Conservation (phyloP, 2,888 invertebrate genomes). For the Andrena trimmerana region DNA sequence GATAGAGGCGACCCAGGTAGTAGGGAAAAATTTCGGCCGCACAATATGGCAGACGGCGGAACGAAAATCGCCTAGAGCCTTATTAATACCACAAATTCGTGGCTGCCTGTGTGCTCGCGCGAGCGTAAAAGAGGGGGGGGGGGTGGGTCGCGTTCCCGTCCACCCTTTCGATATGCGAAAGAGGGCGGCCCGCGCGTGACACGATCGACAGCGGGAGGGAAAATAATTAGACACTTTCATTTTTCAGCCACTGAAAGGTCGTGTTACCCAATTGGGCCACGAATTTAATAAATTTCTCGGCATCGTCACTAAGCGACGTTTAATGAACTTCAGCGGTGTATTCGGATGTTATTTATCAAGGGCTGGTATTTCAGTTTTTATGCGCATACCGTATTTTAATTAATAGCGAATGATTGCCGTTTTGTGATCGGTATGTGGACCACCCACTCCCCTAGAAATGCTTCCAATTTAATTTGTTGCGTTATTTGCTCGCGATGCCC, state of each 20-base stretch:
- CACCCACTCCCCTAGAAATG: background rate
- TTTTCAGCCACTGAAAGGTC: conserved; percentile 34
- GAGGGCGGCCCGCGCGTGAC: conserved; percentile 19
- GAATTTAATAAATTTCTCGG: conserved; percentile 50
- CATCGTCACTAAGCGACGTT: conserved; percentile 32
- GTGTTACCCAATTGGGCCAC: conserved; percentile 27
- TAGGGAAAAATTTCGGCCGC: conserved; percentile 45
- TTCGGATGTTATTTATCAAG: conserved; percentile 26
- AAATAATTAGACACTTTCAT: conserved; percentile 61
- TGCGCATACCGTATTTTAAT: conserved; percentile 26
- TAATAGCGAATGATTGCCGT: conserved; percentile 17
- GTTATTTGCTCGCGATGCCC: conserved; percentile 8
- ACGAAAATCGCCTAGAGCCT: conserved; percentile 51
- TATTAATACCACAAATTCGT: conserved; percentile 41
- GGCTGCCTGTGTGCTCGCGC: background rate
- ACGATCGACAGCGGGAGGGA: conserved; percentile 17
- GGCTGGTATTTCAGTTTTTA: background rate
- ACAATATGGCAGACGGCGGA: conserved; percentile 52
- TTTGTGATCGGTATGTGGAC: background rate
- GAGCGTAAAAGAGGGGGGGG: background rate
- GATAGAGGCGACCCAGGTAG: conserved; percentile 32
- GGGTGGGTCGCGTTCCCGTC: background rate
- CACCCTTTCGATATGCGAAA: background rate
- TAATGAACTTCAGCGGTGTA: conserved; percentile 30
- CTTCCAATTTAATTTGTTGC: conserved; percentile 3